Evolutionary conservation across 2,113 vertebrate species (phyloP), one percentile per base, ranked within the genome.

Genomic region (Tenebrosternarchus preto): DNA sequence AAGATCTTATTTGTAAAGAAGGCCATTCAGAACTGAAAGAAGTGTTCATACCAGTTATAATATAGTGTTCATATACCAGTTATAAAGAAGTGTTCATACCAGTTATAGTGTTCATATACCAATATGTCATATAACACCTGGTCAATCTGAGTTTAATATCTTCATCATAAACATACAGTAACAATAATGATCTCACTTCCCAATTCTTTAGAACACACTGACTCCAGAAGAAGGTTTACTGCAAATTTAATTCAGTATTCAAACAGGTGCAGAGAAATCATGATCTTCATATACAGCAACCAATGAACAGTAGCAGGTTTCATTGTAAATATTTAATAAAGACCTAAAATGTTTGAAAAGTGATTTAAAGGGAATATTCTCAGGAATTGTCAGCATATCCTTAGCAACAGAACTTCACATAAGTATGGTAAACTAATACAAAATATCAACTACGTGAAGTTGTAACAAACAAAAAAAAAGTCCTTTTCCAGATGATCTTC

Each of bases 351-450:
- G 12, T 68, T 68, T 17, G 39, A 53, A 71, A 11, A n/a, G 16
- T 29, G 50, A 76, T 77, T 24, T 33, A 80, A 73, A 80, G 46
- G 56, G 22, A 74, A 43, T 39, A 77, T 91, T 92, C 90, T 92
- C 91, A 91, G 90, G 90, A 89, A 36, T 77, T 53, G 90, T 91
- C 91, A 91, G 90, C 63, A 82, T 85, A 82, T 80, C 83, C 17
- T n/a, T 69, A 56, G 80, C 20, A 75, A 81, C 82, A 85, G 73
- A 68, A 68, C 2, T 5, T 46, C 50, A 20, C 5, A n/a, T 43
- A 25, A 33, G 25, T 25, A 43, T 0, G 19, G 56, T 39, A 29
- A 61, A 20, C n/a, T 63, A 60, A 46, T 46, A 46, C 9, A 46
- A 9, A 46, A 46, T 9, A 46, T 15, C 43, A 50, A 50, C 43